These are phyloP conservation scores for Rotaria sp. DNA, from an alignment of 2,888 invertebrate genomes.

Conservation along the genomic window DNA sequence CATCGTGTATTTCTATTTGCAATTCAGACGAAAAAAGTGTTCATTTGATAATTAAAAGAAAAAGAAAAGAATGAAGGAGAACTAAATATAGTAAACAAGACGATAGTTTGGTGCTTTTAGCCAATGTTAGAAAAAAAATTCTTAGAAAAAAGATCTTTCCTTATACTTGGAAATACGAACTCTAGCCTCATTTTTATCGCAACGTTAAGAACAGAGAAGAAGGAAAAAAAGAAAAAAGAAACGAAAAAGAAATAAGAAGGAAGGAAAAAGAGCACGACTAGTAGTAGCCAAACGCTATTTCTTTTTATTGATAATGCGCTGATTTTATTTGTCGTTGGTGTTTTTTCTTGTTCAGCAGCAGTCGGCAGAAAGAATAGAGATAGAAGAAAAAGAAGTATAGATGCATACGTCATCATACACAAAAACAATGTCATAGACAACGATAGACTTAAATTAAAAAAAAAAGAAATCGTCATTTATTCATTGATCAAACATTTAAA, in stretches of 20 bases:
- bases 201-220: not conserved
- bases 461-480: not conserved
- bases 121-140: not conserved
- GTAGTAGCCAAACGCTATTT: not conserved
- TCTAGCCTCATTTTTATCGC: not conserved
- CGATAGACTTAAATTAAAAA: not conserved
- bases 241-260: not conserved
- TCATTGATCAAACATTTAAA: not conserved
- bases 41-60: no score
- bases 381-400: not conserved
- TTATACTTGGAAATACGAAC: not conserved
- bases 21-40: no score
- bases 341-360: constrained; percentile 2
- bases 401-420: not conserved
- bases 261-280: not conserved
- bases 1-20: no score
- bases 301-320: not conserved
- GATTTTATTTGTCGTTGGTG: not conserved
- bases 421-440: not conserved
- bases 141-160: not conserved
- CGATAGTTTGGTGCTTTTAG: not conserved
- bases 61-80: not conserved
- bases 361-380: not conserved
- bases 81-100: not conserved
- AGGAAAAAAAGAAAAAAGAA: not conserved